phyloP scores from a whole-genome alignment of 2,888 invertebrate genomes.

The Sinhomidia bicolor region DNA sequence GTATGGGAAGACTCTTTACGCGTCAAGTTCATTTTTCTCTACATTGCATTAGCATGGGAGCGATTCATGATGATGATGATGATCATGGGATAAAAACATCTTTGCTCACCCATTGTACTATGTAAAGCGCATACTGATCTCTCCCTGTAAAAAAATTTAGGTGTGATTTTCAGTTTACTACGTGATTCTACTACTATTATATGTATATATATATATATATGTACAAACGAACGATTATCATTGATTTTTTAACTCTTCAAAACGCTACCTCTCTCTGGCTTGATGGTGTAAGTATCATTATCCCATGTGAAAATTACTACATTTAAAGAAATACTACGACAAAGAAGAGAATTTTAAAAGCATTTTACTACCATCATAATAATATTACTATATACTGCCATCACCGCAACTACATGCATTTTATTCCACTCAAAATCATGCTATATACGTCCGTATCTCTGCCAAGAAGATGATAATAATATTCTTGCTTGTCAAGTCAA shows the following conservation, averaged over 20 bases:
- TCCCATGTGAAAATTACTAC: background rate
- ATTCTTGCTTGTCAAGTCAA: conserved; percentile 62
- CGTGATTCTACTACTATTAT: background rate
- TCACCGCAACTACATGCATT: conserved; percentile 10
- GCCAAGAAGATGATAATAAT: conserved; percentile 41
- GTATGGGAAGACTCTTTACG: background rate
- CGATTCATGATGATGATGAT: background rate
- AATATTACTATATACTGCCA: conserved; percentile 16
- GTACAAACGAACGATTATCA: background rate
- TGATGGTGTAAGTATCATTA: background rate
- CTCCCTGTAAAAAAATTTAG: background rate
- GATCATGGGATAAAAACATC: background rate
- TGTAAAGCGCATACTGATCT: background rate
- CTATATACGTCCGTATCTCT: background rate
- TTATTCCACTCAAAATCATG: conserved; percentile 1
- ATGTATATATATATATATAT: background rate
- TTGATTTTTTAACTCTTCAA: background rate
- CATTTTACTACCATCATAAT: conserved; percentile 20
- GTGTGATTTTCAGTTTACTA: background rate
- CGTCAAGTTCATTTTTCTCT: conserved; percentile 19
- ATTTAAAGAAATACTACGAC: conserved; percentile 7
- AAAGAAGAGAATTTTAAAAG: background rate
- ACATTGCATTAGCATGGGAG: background rate
- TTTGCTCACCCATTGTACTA: background rate
- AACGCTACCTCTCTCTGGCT: background rate